phyloP scores from a whole-genome alignment of 2,888 invertebrate genomes.

The Dione vanillae region DNA sequence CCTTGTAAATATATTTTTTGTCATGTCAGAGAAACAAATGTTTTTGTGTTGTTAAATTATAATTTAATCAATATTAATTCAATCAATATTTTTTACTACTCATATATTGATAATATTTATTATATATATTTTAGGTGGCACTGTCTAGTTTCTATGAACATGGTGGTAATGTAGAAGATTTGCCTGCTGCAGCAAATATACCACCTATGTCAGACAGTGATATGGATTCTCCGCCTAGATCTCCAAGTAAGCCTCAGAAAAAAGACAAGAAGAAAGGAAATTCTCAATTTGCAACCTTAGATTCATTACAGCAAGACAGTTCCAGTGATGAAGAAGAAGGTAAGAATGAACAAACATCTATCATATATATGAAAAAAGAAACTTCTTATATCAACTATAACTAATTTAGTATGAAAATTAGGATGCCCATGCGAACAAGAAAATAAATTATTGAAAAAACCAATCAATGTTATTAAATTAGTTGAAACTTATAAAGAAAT shows the following conservation, averaged over 20 bases:
- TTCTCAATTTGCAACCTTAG: constrained; percentile 85
- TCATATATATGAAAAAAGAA: no score
- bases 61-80: neutral
- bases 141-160: constrained; percentile 92
- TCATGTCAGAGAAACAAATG: constrained; percentile 4
- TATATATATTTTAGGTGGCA: constrained; percentile 85
- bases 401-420: constrained; percentile 33
- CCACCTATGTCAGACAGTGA: constrained; percentile 72
- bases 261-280: constrained; percentile 70
- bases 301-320: constrained; percentile 81
- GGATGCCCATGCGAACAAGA: constrained; percentile 48
- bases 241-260: constrained; percentile 63
- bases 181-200: constrained; percentile 59
- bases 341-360: constrained; percentile 45
- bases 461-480: constrained; percentile 20
- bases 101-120: no score
- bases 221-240: constrained; percentile 72
- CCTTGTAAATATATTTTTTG: neutral
- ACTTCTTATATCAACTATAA: neutral
- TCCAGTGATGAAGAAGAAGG: constrained; percentile 87
- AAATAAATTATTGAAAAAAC: constrained; percentile 31
- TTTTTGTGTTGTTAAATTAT: neutral
- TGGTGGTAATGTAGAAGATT: constrained; percentile 84
- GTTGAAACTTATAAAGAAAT: constrained; percentile 52
- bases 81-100: no score